These are phyloP conservation scores for Ancistrus triradiatus DNA, from an alignment of 2,113 vertebrate species.

Conservation along the genomic window DNA sequence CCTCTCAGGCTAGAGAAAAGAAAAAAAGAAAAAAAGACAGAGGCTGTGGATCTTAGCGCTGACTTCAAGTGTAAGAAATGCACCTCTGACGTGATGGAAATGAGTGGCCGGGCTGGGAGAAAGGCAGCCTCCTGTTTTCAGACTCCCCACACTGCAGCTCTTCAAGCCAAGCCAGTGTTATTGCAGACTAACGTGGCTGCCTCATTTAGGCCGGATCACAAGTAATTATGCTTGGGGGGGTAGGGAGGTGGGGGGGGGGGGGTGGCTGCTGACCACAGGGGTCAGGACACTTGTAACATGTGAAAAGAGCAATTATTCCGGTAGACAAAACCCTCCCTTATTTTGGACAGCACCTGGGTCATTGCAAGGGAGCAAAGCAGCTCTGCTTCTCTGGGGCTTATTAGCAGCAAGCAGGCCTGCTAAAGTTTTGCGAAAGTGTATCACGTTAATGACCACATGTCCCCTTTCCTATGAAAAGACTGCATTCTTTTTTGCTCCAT, in stretches of 20 bases:
- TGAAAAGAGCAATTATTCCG: conserved; percentile 81
- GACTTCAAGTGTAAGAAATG: conserved; percentile 73
- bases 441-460: conserved; percentile 70
- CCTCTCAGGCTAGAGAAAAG: conserved; percentile 44
- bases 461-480: conserved; percentile 18
- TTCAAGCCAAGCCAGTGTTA: conserved; percentile 69
- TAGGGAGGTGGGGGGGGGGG: conserved; percentile 67
- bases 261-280: conserved; percentile 70
- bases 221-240: conserved; percentile 70
- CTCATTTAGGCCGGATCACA: conserved; percentile 75
- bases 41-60: conserved; percentile 51
- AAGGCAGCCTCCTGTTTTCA: conserved; percentile 70
- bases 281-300: conserved; percentile 79
- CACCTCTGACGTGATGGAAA: conserved; percentile 73
- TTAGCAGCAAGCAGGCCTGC: conserved; percentile 66
- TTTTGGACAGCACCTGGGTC: conserved; percentile 69
- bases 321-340: conserved; percentile 76
- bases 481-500: conserved; percentile 26
- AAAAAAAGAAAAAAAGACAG: not conserved
- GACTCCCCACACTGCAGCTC: conserved; percentile 64
- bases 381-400: conserved; percentile 69
- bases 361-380: conserved; percentile 62
- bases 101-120: conserved; percentile 62
- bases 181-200: conserved; percentile 70
- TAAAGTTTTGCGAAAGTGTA: conserved; percentile 70